phyloP scores from a whole-genome alignment of 1,140 invertebrate species.

The Bombus balteatus region DNA sequence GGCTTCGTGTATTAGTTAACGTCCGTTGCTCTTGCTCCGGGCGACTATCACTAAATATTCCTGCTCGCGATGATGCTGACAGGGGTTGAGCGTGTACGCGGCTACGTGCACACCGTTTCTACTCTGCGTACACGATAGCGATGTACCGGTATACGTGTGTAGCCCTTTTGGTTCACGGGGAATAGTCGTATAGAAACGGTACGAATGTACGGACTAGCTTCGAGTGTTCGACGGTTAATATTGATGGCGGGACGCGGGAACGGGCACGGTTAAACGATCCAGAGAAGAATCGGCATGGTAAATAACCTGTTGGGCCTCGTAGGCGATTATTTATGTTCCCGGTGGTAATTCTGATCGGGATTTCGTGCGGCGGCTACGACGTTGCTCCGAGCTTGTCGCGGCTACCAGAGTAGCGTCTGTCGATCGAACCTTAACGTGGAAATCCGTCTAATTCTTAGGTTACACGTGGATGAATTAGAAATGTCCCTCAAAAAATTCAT shows the following conservation, averaged over 20 bases:
- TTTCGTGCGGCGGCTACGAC: conserved; percentile 31
- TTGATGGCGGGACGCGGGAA: conserved; percentile 78
- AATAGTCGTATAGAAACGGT: conserved; percentile 34
- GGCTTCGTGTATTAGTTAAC: conserved; percentile 72
- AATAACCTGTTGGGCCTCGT: conserved; percentile 59
- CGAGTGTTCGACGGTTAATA: conserved; percentile 77
- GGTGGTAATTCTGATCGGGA: conserved; percentile 45
- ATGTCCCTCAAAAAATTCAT: neutral
- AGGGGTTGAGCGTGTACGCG: conserved; percentile 63
- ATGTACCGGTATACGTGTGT: neutral
- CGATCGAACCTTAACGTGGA: neutral
- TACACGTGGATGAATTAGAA: neutral
- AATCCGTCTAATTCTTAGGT: neutral
- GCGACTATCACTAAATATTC: conserved; percentile 81
- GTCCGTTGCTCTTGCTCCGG: conserved; percentile 73
- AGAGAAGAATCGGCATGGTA: conserved; percentile 62
- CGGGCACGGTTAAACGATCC: conserved; percentile 62
- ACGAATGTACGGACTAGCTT: conserved; percentile 63
- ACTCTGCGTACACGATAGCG: neutral
- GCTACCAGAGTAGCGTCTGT: conserved; percentile 14
- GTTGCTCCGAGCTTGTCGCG: too few species aligned
- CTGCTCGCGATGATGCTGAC: conserved; percentile 74
- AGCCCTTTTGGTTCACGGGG: neutral
- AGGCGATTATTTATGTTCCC: conserved; percentile 59
- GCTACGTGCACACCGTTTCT: neutral